Base-by-base conservation (phyloP, 64 coral and sea anemone genomes). In the Montipora capricornis region DNA sequence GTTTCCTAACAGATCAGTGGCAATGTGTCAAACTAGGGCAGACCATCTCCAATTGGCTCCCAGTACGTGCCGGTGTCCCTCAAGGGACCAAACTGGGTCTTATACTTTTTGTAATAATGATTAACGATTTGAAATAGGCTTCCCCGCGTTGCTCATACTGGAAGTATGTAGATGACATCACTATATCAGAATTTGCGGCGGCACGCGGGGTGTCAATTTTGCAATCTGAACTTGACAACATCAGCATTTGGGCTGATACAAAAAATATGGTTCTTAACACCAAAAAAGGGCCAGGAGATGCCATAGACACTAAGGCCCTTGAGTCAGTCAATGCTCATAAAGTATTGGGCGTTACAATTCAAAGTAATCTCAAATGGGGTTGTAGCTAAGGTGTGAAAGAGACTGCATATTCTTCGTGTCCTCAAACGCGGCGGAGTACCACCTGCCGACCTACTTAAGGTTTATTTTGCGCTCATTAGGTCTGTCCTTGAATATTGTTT, bases 11-110 rank as follows among this genome's bases (percentile, higher is more conserved):
- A 55, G 52, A 55, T 5, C 52, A 9, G 52, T 7, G 52, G 52
- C 52, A 55, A 55, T 55, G 52, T 9, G 52, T 87, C 15, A 87
- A 71, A 12, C 10, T 87, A 6, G 48, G 37, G 1, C 3, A 50
- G 6, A 19, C 3, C 3, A 5, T 19, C 16, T 87, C 83, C 1
- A 0, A 13, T 2, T 87, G 83, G 62, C 64, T 60, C 3, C 6
- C 5, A 7, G 5, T 55, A 7, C 5, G 5, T 55, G 52, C 52
- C 9, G 52, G 52, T 5, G 52, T 13, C 67, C 14, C 80, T 47
- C 9, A 78, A 83, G 51, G 90, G 20, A 93, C 92, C 5, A 89
- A 81, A 66, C n/a, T 89, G 4, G 92, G 78, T 26, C 92, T 84
- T 8, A 88, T 93, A 44, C 75, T 93, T 3, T 93, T 93, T 20